phyloP scores from a whole-genome alignment of 2,797 vertebrate genomes.

The Carduelis carduelis region DNA sequence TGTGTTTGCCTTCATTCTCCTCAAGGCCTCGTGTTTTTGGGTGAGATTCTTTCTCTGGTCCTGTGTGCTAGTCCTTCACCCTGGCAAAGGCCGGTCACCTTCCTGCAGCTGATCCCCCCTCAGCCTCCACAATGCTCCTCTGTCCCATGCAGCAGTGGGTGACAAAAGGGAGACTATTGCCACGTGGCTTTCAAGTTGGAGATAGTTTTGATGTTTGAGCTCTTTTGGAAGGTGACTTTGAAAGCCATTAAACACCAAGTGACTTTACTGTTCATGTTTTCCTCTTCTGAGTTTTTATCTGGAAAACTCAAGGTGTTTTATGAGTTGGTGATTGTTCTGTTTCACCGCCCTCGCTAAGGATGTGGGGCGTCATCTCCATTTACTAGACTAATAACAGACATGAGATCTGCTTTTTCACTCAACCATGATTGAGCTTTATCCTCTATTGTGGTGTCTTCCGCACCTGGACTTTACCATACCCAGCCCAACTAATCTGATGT shows the following conservation, averaged over 20 bases:
- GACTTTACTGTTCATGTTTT: background rate
- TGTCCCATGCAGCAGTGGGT: background rate
- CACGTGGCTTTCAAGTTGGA: background rate
- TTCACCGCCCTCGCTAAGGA: background rate
- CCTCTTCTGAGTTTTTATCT: background rate
- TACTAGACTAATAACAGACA: background rate
- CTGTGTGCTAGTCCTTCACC: background rate
- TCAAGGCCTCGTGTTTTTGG: background rate
- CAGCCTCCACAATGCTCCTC: background rate
- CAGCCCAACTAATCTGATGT: background rate
- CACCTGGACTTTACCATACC: background rate
- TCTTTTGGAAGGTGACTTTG: background rate
- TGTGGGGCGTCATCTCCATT: background rate
- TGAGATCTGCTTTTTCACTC: background rate
- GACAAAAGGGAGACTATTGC: background rate
- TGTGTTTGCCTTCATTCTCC: background rate
- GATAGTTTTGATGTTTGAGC: background rate
- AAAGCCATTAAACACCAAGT: constrained; percentile 23
- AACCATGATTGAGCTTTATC: background rate
- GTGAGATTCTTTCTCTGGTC: background rate
- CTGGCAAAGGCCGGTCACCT: background rate
- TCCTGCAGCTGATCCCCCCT: background rate
- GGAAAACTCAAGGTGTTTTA: background rate
- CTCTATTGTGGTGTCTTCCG: background rate
- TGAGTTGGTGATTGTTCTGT: background rate